phyloP scores from a whole-genome alignment of 2,797 vertebrate species.

The Euthynnus affinis region DNA sequence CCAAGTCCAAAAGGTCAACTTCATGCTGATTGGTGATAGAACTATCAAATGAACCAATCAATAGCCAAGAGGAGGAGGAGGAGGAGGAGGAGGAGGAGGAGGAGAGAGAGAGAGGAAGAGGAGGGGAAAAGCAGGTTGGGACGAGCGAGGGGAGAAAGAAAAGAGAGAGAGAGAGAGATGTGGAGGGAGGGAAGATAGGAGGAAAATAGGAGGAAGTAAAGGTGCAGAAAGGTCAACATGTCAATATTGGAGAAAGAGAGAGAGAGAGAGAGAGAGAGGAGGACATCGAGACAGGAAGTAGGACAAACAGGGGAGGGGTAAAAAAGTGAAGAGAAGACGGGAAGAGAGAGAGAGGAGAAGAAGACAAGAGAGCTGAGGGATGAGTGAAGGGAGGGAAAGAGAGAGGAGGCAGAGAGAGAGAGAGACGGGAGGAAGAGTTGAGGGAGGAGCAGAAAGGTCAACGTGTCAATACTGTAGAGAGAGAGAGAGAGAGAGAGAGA shows the following conservation, averaged over 20 bases:
- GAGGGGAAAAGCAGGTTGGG: no score
- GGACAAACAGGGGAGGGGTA: background rate
- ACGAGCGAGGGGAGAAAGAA: background rate
- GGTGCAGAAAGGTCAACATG: conserved; percentile 50
- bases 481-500: conserved; percentile 42
- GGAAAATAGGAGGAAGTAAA: no score
- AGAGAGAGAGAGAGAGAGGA: conserved; percentile 50
- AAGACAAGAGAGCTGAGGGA: background rate
- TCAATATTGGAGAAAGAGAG: conserved; percentile 68
- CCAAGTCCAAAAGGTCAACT: conserved; percentile 97
- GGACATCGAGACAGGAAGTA: no score
- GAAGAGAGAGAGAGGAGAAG: conserved; percentile 1
- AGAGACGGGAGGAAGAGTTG: background rate
- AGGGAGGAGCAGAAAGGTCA: conserved; percentile 63
- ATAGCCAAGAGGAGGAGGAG: conserved; percentile 87
- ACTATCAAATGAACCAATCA: conserved; percentile 99
- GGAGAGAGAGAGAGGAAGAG: conserved; percentile 66
- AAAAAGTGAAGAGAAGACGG: conserved; percentile 22
- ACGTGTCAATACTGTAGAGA: conserved; percentile 60
- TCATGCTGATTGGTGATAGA: conserved; percentile 98
- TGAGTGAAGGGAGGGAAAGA: no score
- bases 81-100: conserved; percentile 82
- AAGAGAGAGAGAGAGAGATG: background rate
- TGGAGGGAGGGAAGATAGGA: no score
- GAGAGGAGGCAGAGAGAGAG: background rate